These are phyloP conservation scores for Microcebus tavaratra DNA, from an alignment of 2,113 vertebrate species.

Conservation along the genomic window DNA sequence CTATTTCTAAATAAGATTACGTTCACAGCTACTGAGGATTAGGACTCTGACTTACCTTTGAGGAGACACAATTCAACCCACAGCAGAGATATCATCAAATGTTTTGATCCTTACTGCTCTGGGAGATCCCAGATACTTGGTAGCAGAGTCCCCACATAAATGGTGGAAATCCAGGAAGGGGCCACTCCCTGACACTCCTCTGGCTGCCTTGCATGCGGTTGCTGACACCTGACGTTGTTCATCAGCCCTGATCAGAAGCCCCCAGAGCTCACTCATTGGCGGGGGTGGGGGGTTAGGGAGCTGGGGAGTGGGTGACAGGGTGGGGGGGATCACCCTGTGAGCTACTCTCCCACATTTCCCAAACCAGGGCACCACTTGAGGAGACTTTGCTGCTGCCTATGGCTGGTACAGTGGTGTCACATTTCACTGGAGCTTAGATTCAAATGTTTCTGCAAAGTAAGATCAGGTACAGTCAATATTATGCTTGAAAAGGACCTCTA, in stretches of 20 bases:
- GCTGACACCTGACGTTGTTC: background rate
- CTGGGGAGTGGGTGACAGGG: rapidly evolving
- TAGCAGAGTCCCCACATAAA: conserved; percentile 58
- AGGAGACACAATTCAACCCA: background rate
- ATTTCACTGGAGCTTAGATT: background rate
- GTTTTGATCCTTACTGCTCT: no score
- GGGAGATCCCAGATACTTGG: conserved; percentile 50
- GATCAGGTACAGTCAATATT: background rate
- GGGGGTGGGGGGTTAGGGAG: background rate
- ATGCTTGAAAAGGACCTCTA: background rate
- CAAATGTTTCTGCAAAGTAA: background rate
- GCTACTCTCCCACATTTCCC: background rate
- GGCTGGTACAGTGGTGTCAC: rapidly evolving
- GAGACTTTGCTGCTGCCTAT: no score
- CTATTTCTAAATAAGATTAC: background rate
- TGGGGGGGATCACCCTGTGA: background rate
- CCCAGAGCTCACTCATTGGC: rapidly evolving
- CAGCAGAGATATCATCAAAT: rapidly evolving
- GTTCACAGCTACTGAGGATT: rapidly evolving
- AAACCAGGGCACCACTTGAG: no score
- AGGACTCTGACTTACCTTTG: background rate
- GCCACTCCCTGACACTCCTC: conserved; percentile 29
- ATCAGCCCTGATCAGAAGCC: background rate
- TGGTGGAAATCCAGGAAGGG: conserved; percentile 55
- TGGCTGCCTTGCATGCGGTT: background rate